A percentile compares a stretch with the other conserved stretches of the same genome.
These are phyloP conservation scores for Mesorhabditis belari DNA, from an alignment of 2,888 invertebrate genomes.

Conservation along the genomic window DNA sequence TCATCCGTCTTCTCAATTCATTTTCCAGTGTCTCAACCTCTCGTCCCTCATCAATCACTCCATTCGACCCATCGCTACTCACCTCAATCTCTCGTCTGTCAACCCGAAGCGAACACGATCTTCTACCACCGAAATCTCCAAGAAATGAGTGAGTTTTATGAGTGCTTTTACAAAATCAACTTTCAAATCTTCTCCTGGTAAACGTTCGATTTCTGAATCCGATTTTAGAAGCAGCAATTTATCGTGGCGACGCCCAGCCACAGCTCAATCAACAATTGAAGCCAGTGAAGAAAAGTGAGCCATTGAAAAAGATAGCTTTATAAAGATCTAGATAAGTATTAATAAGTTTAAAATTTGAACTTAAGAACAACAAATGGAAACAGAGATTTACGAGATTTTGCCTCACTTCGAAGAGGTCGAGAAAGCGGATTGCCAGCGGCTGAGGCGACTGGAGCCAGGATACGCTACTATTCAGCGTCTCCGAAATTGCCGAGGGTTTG, in stretches of 20 bases:
- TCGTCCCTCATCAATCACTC: not conserved
- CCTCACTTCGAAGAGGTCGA: slow-evolving; percentile 28
- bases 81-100: not conserved
- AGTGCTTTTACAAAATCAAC: too few relatives aligned
- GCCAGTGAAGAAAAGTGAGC: not conserved
- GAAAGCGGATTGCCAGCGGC: slow-evolving; percentile 17
- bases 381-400: slow-evolving; percentile 12
- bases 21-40: not conserved
- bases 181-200: too few relatives aligned
- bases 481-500: slow-evolving; percentile 27
- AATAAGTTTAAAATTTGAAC: too few relatives aligned
- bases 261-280: not conserved
- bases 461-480: slow-evolving; percentile 25
- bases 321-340: too few relatives aligned
- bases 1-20: too few relatives aligned
- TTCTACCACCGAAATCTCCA: not conserved
- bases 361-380: too few relatives aligned
- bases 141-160: not conserved
- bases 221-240: not conserved
- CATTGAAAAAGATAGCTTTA: too few relatives aligned
- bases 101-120: not conserved
- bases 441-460: slow-evolving; percentile 7
- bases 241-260: not conserved
- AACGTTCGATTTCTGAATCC: too few relatives aligned
- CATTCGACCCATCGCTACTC: not conserved